Evolutionary conservation across 1,140 invertebrate species (phyloP), one percentile per base, ranked within the genome.

Genomic region (Drepana arcuata): DNA sequence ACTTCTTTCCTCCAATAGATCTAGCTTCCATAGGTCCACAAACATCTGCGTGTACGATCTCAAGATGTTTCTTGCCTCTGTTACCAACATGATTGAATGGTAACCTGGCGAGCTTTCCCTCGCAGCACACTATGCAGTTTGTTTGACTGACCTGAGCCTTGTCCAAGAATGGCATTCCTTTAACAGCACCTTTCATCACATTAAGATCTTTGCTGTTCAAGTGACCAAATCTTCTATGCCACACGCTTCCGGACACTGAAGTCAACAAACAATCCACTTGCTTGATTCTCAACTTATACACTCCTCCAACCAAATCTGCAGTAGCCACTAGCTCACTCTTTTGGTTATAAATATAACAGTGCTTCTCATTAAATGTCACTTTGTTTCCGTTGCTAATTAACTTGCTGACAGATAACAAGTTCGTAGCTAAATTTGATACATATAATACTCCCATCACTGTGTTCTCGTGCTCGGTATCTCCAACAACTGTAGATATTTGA

Each of bases 381-480:
- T 16, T 36, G 15, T 48, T 42, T 6, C 35, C 40, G 34, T 38
- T 38, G 15, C 21, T 39, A 14, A 48, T 48, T n/a, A 48, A 33
- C 18, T 31, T 15, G 23, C 43, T 46, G 7, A 46, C 36, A 10
- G 43, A 46, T 31, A 46, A 18, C 11, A 46, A 29, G 2, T 46
- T 46, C 11, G 36, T 46, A 21, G 36, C 32, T 16, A 46, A 35
- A 18, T 11, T 35, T 2, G 43, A 37, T 15, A 40, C 36, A 15
- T 31, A 46, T 21, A 40, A 13, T 2, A 34, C 43, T 35, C 40
- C 11, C 11, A 35, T 40, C 1, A 46, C 31, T 5, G 27, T 40
- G 2, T 40, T 35, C 1, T 39, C 13, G 11, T 5, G 40, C 23
- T 31, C 9, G 1, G 24, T 31, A 14, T 35, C n/a, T n/a, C n/a